Evolutionary conservation across 1,140 invertebrate genomes (phyloP), one percentile per base, ranked within the genome.

Genomic region (Zaprionus lachaisei): DNA sequence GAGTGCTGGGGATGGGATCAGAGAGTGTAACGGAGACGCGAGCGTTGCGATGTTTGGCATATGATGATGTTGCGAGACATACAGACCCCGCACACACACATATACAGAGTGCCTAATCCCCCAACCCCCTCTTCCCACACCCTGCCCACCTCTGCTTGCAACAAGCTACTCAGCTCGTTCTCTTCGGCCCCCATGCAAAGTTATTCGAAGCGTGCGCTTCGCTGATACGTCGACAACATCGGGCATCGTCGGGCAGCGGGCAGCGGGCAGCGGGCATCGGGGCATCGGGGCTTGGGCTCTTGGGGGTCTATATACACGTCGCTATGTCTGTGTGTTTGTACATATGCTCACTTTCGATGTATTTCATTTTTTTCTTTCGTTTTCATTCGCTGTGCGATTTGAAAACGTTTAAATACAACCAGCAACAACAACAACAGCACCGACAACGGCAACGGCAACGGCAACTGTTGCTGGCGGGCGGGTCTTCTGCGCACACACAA

Each of bases 331-430:
- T 49, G 22, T 49, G 55, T 31, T 38, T 56, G 57, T 55, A 65
- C 68, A 82, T 90, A 84, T 90, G 86, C 82, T 90, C 79, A 90
- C 85, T 90, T 90, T 91, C 85, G 86, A 90, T 90, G 85, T 90
- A 89, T 90, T 82, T 90, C 86, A 90, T 90, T 90, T 89, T 89
- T 90, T 90, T 90, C 85, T 90, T 90, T 90, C 85, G 86, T 91
- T 90, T 90, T 90, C 85, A 90, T 90, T 90, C 85, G 85, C 85
- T 90, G 85, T 70, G 85, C 85, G 85, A 90, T 90, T 90, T 78
- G 79, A 91, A 90, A 90, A 90, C 85, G 86, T 90, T 90, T 90
- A 90, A 90, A 82, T 74, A 79, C 83, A 84, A 84, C 65, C 77
- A 77, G 28, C 81, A 80, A 68, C 66, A 80, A 58, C 78, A 79